phyloP scores from a whole-genome alignment of 2,113 vertebrate genomes.

The Ptychochromis oligacanthus region DNA sequence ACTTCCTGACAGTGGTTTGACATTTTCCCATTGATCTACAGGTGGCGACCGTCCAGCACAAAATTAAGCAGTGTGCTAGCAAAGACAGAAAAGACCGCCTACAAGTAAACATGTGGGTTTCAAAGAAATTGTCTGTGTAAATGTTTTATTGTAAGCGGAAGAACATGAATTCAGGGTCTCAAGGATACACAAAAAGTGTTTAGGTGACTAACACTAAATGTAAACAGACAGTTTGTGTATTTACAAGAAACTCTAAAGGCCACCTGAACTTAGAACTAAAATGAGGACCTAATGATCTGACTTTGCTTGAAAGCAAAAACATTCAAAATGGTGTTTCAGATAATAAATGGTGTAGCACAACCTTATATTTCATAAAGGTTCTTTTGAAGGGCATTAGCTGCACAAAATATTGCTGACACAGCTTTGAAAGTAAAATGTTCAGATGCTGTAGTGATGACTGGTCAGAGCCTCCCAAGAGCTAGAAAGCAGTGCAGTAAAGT shows the following conservation, averaged over 20 bases:
- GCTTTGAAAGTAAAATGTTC: neutral
- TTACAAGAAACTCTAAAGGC: neutral
- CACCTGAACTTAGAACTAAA: neutral
- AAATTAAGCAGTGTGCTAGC: neutral
- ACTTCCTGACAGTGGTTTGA: neutral
- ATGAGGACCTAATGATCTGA: neutral
- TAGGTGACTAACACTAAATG: neutral
- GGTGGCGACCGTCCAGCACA: neutral
- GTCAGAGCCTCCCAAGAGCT: neutral
- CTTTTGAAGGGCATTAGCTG: neutral
- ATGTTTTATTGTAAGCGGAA: conserved; percentile 2
- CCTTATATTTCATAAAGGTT: neutral
- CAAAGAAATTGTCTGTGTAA: neutral
- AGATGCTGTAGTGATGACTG: neutral
- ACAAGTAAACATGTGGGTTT: neutral
- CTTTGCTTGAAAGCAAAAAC: neutral
- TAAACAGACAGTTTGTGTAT: neutral
- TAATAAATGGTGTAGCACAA: neutral
- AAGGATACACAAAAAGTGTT: neutral
- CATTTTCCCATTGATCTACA: conserved; percentile 12
- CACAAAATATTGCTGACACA: neutral
- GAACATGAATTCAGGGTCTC: neutral
- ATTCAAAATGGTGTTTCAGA: too few relatives aligned
- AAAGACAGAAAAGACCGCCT: neutral
- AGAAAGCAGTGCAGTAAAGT: neutral